Evolutionary conservation across 2,888 invertebrate species (phyloP).

Genomic region (Cheilosia scutellata): DNA sequence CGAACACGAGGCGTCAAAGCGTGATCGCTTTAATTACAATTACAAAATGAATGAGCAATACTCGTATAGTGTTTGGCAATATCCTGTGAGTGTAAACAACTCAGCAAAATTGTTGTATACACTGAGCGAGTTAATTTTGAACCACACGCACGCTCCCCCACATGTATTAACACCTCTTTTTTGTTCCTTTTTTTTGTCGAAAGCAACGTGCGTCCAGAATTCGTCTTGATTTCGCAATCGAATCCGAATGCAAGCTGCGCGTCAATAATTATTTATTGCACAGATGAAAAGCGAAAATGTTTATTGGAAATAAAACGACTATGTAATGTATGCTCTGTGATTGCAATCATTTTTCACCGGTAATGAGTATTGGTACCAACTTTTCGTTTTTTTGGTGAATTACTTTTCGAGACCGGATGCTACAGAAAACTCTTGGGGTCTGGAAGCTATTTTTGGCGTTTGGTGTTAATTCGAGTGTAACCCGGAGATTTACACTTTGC

Average conservation of each 20-base stretch:
- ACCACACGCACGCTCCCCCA: conserved; percentile 13
- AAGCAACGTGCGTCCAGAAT: not conserved
- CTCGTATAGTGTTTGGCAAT: conserved; percentile 35
- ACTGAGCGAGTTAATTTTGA: conserved; percentile 38
- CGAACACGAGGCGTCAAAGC: not conserved
- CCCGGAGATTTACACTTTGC: conserved; percentile 30
- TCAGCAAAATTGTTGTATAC: conserved; percentile 36
- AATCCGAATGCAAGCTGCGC: conserved; percentile 39
- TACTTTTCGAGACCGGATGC: conserved; percentile 45
- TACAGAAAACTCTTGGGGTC: conserved; percentile 1
- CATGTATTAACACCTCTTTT: not conserved
- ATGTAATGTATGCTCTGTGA: conserved; percentile 9
- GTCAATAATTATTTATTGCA: conserved; percentile 51
- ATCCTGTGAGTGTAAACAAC: conserved; percentile 64
- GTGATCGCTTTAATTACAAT: conserved; percentile 51
- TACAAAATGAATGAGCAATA: conserved; percentile 15
- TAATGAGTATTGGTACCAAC: not conserved
- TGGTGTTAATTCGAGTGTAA: conserved; percentile 27
- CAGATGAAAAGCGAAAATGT: conserved; percentile 31
- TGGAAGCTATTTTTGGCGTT: conserved; percentile 46
- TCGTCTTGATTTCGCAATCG: conserved; percentile 34
- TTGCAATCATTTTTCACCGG: conserved; percentile 56
- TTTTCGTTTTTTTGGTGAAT: conserved; percentile 17
- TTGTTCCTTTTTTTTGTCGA: not conserved
- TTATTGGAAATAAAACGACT: conserved; percentile 46